Evolutionary conservation across 2,113 vertebrate species (phyloP).

Genomic region (Entosphenus tridentatus): DNA sequence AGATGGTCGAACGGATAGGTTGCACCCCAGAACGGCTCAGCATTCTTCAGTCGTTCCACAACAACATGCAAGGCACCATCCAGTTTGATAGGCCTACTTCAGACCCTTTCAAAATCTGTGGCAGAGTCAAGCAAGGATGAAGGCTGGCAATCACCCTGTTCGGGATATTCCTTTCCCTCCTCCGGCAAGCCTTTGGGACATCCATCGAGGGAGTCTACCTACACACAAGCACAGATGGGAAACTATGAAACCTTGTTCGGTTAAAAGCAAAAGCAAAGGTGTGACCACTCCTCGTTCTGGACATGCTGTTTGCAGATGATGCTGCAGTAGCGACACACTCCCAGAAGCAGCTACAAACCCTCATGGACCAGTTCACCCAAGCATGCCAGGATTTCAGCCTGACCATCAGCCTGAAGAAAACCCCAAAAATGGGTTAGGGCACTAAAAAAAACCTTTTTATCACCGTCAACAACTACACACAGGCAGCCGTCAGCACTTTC

Average conservation of each 20-base stretch:
- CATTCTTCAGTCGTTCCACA: constrained; percentile 7
- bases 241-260: neutral
- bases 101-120: neutral
- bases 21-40: neutral
- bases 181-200: neutral
- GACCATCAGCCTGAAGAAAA: neutral
- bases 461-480: neutral
- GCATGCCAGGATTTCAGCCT: constrained; percentile 3
- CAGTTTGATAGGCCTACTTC: neutral
- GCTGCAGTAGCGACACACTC: neutral
- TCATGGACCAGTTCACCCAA: neutral
- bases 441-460: neutral
- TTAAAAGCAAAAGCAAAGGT: neutral
- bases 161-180: constrained; percentile 7
- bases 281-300: neutral
- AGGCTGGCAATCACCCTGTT: constrained; percentile 3
- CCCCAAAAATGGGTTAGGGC: neutral
- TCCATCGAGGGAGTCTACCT: neutral
- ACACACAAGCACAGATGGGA: neutral
- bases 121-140: constrained; percentile 8
- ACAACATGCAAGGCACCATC: constrained; percentile 8
- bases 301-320: neutral
- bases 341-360: neutral
- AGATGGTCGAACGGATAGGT: neutral
- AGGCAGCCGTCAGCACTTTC: neutral